Percentiles rank a stretch among this genome's conserved stretches.
Evolutionary conservation across 1,140 invertebrate species (phyloP).

Genomic region (Platyura marginata): DNA sequence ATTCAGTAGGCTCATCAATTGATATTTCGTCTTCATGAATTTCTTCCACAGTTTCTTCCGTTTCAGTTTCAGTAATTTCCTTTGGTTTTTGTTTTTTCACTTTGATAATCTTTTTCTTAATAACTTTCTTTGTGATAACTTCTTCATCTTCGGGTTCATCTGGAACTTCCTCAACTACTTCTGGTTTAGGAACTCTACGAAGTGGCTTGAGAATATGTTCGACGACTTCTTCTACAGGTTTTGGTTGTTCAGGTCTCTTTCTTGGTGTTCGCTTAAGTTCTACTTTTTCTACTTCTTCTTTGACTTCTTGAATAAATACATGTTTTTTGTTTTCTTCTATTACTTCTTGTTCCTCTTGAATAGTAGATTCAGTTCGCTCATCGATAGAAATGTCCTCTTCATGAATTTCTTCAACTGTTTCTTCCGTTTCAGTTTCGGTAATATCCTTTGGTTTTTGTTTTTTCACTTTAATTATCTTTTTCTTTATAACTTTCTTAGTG

Average conservation of each 20-base stretch:
- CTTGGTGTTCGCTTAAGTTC: constrained; percentile 2
- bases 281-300: not conserved
- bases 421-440: constrained; percentile 10
- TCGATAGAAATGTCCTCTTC: constrained; percentile 14
- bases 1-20: constrained; percentile 12
- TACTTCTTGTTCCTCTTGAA: constrained; percentile 12
- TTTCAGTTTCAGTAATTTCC: constrained; percentile 12
- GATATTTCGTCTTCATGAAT: constrained; percentile 10
- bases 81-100: constrained; percentile 20
- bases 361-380: constrained; percentile 4
- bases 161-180: constrained; percentile 11
- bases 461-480: constrained; percentile 18
- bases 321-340: constrained; percentile 3
- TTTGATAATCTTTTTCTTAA: constrained; percentile 17
- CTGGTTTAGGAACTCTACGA: constrained; percentile 8
- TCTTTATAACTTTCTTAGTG: constrained; percentile 13
- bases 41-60: constrained; percentile 10
- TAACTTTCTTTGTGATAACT: constrained; percentile 12
- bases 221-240: constrained; percentile 3
- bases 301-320: not conserved
- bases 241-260: constrained; percentile 9
- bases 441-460: constrained; percentile 18
- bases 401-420: constrained; percentile 11
- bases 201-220: not conserved
- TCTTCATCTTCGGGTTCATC: constrained; percentile 15